Conservation (phyloP, 1,140 invertebrate species). For the Diprion similis region DNA sequence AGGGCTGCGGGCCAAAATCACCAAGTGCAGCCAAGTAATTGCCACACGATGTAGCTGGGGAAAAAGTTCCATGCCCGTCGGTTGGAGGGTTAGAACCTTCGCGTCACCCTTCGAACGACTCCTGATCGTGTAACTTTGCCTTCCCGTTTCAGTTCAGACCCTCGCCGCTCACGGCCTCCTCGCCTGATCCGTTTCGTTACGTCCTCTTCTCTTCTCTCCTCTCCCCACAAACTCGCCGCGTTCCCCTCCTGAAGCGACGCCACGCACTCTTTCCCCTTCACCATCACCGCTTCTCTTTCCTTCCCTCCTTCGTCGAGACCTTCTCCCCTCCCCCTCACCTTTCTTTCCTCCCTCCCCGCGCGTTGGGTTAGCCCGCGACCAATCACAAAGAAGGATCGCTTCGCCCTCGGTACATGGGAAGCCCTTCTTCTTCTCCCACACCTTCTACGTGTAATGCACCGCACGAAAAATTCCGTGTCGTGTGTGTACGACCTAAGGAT, state of each 20-base stretch:
- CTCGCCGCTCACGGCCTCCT: background rate
- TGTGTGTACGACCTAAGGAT: too few species aligned
- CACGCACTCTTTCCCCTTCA: conserved; percentile 10
- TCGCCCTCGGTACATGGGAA: conserved; percentile 30
- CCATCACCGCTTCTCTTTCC: background rate
- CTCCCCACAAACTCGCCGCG: background rate
- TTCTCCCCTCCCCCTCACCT: conserved; percentile 19
- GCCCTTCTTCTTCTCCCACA: conserved; percentile 29
- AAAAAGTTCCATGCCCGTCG: background rate
- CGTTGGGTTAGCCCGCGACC: conserved; percentile 37
- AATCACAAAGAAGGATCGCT: conserved; percentile 37
- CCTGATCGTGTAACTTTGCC: background rate
- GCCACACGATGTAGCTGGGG: background rate
- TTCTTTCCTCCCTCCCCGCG: conserved; percentile 10
- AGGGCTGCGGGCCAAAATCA: background rate
- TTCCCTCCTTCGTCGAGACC: background rate
- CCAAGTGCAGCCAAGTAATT: background rate
- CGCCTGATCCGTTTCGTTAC: background rate
- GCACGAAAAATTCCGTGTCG: conserved; percentile 8
- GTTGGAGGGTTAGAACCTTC: background rate
- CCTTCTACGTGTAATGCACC: conserved; percentile 33
- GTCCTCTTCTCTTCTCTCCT: background rate
- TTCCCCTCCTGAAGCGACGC: conserved; percentile 15
- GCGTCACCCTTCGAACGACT: background rate
- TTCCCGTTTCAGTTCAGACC: background rate